Evolutionary conservation across 2,113 vertebrate species (phyloP).

Genomic region (Halcyon malimbica): DNA sequence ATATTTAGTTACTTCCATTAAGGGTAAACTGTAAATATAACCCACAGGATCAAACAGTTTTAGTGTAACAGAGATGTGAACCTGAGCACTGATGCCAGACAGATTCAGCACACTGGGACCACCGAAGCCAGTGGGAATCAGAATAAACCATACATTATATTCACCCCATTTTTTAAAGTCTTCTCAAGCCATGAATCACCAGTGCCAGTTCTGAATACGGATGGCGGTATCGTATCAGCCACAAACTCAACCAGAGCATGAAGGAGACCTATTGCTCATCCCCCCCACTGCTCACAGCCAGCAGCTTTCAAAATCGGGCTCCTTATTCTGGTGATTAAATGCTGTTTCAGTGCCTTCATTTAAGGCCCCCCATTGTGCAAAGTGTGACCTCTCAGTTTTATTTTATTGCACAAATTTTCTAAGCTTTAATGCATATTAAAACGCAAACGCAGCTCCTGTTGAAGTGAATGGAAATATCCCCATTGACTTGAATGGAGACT

Average conservation of each 20-base stretch:
- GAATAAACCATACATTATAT: background rate
- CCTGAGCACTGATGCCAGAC: background rate
- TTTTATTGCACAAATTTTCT: constrained; percentile 27
- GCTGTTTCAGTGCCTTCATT: background rate
- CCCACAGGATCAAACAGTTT: background rate
- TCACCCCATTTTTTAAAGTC: background rate
- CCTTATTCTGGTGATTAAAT: constrained; percentile 41
- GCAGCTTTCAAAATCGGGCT: constrained; percentile 22
- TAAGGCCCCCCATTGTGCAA: background rate
- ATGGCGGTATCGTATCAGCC: background rate
- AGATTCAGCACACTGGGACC: background rate
- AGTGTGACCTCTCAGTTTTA: constrained; percentile 16
- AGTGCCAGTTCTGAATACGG: background rate
- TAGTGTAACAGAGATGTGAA: background rate
- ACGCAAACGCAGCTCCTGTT: background rate
- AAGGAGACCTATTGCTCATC: background rate
- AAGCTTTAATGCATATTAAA: constrained; percentile 30
- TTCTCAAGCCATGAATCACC: background rate
- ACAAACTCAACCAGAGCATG: background rate
- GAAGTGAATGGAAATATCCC: constrained; percentile 2
- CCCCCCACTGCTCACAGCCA: background rate
- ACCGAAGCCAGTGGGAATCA: background rate
- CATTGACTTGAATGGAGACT: constrained; percentile 9
- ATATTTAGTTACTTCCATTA: background rate
- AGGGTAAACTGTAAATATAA: background rate